phyloP scores from a whole-genome alignment of 2,888 invertebrate genomes.

The Craniophora ligustri region DNA sequence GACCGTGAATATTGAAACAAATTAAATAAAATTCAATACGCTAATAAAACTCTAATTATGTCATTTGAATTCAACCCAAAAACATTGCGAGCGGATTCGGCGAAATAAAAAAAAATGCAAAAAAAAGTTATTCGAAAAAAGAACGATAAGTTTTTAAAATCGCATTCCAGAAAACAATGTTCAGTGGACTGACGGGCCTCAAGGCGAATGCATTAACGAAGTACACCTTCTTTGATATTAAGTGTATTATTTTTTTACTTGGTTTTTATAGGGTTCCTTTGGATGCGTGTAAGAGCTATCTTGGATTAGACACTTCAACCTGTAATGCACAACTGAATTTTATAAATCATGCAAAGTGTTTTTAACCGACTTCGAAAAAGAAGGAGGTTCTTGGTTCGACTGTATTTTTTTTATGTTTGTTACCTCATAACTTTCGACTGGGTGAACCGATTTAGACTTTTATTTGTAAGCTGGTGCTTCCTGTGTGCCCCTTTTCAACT shows the following conservation, averaged over 20 bases:
- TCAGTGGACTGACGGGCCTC: constrained; percentile 80
- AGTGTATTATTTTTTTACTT: constrained; percentile 83
- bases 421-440: too few species aligned
- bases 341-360: too few species aligned
- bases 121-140: constrained; percentile 65
- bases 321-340: too few species aligned
- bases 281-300: neutral
- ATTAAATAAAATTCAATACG: constrained; percentile 25
- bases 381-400: too few species aligned
- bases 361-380: too few species aligned
- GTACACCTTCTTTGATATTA: constrained; percentile 87
- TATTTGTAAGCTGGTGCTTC: too few species aligned
- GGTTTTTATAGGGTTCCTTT: constrained; percentile 61
- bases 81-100: constrained; percentile 65
- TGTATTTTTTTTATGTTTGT: too few species aligned
- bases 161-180: constrained; percentile 88
- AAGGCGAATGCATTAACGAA: constrained; percentile 87
- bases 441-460: too few species aligned
- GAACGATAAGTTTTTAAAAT: constrained; percentile 73
- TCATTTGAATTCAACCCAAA: constrained; percentile 68
- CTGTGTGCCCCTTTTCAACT: too few species aligned
- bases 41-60: constrained; percentile 61
- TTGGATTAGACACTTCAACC: neutral
- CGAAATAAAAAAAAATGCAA: constrained; percentile 67
- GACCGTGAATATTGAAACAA: constrained; percentile 21